Evolutionary conservation across 2,797 vertebrate genomes (phyloP).

Genomic region (Ceryle rudis): DNA sequence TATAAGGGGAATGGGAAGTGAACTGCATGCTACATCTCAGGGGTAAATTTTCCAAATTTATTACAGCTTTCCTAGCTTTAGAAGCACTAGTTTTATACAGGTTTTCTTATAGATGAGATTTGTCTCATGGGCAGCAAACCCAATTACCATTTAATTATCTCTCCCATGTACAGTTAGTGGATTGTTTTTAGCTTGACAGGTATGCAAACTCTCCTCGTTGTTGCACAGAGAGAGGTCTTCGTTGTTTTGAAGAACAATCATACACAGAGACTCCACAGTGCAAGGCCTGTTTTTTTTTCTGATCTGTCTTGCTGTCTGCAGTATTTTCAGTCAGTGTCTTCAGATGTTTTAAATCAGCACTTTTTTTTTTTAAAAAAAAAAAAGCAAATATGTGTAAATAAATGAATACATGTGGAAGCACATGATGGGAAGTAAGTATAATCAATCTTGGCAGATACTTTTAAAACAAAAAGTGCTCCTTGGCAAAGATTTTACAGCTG

Average conservation of each 20-base stretch:
- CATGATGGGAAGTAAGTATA: background rate
- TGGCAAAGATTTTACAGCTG: background rate
- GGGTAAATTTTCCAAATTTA: background rate
- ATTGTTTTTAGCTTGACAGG: background rate
- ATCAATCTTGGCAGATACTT: background rate
- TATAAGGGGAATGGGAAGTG: background rate
- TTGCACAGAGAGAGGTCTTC: background rate
- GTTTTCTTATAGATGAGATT: background rate
- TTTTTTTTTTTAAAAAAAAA: background rate
- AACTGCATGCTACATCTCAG: background rate
- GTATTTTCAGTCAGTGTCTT: background rate
- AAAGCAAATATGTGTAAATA: background rate
- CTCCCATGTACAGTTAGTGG: background rate
- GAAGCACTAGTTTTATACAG: background rate
- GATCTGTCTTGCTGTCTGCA: background rate
- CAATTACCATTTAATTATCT: background rate
- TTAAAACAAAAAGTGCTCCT: background rate
- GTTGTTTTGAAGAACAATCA: background rate
- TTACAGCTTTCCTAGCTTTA: background rate
- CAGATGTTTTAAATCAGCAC: slow-evolving; percentile 1
- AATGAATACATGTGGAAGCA: background rate
- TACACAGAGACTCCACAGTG: background rate
- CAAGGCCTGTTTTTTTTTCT: background rate
- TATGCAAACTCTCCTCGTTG: background rate
- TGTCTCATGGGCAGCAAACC: background rate